phyloP scores from a whole-genome alignment of 2,113 vertebrate species.

The Macrotus californicus region DNA sequence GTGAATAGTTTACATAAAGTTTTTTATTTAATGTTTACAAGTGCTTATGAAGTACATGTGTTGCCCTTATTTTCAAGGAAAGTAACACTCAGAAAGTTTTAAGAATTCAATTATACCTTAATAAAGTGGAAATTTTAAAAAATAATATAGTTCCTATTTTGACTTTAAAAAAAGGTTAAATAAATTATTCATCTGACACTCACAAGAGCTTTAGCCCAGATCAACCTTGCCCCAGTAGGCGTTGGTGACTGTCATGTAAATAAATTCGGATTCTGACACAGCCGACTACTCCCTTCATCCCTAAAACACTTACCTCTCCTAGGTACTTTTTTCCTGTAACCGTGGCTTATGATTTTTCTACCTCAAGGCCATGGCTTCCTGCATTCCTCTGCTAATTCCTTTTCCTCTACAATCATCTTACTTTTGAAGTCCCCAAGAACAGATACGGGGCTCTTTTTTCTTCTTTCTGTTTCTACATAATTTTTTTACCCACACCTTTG shows the following conservation, averaged over 20 bases:
- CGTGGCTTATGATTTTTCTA: not conserved
- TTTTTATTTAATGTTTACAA: not conserved
- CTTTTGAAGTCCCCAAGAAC: not conserved
- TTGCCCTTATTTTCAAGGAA: not conserved
- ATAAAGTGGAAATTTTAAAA: not conserved
- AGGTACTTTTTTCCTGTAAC: not conserved
- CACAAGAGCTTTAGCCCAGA: not conserved
- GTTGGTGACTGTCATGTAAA: not conserved
- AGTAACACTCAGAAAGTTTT: not conserved
- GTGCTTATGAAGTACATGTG: not conserved
- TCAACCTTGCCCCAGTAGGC: too few species aligned
- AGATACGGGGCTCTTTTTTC: not conserved
- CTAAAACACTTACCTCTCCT: not conserved
- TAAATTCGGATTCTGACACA: not conserved
- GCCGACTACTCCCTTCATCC: not conserved
- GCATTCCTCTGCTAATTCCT: not conserved
- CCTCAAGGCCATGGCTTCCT: not conserved
- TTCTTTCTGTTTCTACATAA: not conserved
- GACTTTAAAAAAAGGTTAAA: not conserved
- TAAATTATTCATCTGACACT: not conserved
- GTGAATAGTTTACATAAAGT: not conserved
- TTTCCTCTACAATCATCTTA: not conserved
- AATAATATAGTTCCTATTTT: not conserved
- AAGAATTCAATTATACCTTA: not conserved
- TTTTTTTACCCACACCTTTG: not conserved